Evolutionary conservation across 2,113 vertebrate species (phyloP).

Genomic region (Monopterus albus): DNA sequence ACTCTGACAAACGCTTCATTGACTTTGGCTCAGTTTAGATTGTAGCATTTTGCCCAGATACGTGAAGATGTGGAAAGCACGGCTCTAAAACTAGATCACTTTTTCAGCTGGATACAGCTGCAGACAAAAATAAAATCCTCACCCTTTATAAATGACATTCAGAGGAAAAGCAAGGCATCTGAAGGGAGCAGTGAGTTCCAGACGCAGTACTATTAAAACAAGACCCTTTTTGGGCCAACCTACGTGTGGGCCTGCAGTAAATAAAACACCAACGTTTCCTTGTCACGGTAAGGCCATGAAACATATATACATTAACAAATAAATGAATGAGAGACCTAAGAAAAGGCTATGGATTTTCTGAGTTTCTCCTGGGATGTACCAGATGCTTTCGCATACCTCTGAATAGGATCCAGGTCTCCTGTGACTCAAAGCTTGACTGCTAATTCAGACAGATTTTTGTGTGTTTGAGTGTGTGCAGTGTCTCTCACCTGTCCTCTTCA

Average conservation of each 20-base stretch:
- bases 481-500: constrained; percentile 19
- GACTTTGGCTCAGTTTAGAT: constrained; percentile 3
- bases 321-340: constrained; percentile 2
- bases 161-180: constrained; percentile 5
- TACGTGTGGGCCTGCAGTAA: background rate
- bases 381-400: constrained; percentile 8
- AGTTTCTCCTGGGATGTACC: constrained; percentile 1
- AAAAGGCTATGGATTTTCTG: background rate
- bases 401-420: constrained; percentile 20
- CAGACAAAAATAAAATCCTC: background rate
- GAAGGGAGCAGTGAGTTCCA: background rate
- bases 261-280: too few species aligned
- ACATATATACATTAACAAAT: background rate
- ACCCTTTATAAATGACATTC: constrained; percentile 6
- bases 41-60: constrained; percentile 12
- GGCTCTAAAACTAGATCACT: constrained; percentile 7
- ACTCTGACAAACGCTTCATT: constrained; percentile 6
- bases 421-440: constrained; percentile 26
- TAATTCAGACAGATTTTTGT: constrained; percentile 6
- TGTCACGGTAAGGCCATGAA: background rate
- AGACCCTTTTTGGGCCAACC: background rate
- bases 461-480: background rate
- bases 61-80: constrained; percentile 1
- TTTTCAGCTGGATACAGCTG: constrained; percentile 30
- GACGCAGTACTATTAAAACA: background rate